A percentile compares a stretch with the other conserved stretches of the same genome.
These are phyloP conservation scores for Andrena camellia DNA, from an alignment of 2,888 invertebrate genomes.

Conservation along the genomic window DNA sequence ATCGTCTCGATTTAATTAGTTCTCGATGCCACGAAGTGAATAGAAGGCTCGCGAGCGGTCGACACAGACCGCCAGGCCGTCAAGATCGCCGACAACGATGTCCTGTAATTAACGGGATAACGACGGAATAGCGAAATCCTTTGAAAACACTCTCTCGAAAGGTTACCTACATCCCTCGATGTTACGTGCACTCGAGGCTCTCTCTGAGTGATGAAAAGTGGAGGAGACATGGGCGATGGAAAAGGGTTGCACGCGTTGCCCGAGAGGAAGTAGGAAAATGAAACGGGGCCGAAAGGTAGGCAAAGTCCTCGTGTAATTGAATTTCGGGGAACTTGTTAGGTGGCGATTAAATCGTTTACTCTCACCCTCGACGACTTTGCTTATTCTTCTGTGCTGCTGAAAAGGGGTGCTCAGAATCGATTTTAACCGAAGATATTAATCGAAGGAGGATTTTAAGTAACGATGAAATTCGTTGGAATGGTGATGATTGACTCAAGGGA, in stretches of 20 bases:
- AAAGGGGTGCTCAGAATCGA: background rate
- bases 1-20: conserved; percentile 28
- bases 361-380: background rate
- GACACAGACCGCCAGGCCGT: background rate
- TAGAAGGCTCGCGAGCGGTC: background rate
- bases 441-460: background rate
- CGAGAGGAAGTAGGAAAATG: background rate
- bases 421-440: background rate
- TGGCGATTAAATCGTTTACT: background rate
- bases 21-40: conserved; percentile 9
- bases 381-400: background rate
- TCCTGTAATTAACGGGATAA: conserved; percentile 32
- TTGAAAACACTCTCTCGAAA: conserved; percentile 7
- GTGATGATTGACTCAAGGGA: too few species aligned
- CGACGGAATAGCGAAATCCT: conserved; percentile 14
- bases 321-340: background rate
- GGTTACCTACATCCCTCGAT: background rate
- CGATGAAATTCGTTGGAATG: too few species aligned
- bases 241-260: background rate
- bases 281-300: background rate
- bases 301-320: background rate
- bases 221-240: background rate
- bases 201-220: too few species aligned
- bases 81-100: background rate
- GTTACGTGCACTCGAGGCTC: background rate